Evolutionary conservation across 1,140 invertebrate genomes (phyloP), one percentile per base, ranked within the genome.

Genomic region (Drosophila micromelanica): DNA sequence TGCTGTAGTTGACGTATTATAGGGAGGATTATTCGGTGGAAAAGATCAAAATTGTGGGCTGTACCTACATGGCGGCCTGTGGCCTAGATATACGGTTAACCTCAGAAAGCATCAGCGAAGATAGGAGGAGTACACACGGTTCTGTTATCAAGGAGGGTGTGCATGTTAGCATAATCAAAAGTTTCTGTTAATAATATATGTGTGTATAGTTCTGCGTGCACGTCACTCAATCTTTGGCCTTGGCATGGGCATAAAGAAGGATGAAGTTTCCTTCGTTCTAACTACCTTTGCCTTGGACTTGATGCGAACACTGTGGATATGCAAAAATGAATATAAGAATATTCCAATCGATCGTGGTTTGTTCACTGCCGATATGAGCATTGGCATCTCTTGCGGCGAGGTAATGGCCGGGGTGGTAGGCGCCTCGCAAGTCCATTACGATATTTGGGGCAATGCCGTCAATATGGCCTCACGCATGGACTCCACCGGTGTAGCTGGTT

Each of bases 391-490:
- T 9, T 94, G 96, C 77, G 97, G 97, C 0, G 94, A 95, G 71
- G 95, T 98, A 5, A 97, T 97, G 60, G 97, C 97, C 1, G 98
- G 97, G 2, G 97, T 98, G 1, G 96, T 98, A 2, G 98, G 98
- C 0, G 96, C 96, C 0, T 94, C 96, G n/a, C 98, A 98, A 87
- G 97, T 97, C 0, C 93, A 98, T 8, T 92, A 92, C 27, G 91
- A 98, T 92, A 97, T 98, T 78, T 98, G 97, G 98, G 97, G 97
- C 0, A 96, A 98, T 92, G 96, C 97, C 1, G 98, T 98, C 0
- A 99, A 99, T 92, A 96, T 99, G 94, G 97, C 98, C 1, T 98
- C 97, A 5, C 93, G 98, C 70, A 98, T 98, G 96, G 97, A 98
- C 76, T 96, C 95, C 0, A 97, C 96, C 0, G 97, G 97, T 17